phyloP scores from a whole-genome alignment of 2,888 invertebrate genomes.

The Eustalomyia histrio region DNA sequence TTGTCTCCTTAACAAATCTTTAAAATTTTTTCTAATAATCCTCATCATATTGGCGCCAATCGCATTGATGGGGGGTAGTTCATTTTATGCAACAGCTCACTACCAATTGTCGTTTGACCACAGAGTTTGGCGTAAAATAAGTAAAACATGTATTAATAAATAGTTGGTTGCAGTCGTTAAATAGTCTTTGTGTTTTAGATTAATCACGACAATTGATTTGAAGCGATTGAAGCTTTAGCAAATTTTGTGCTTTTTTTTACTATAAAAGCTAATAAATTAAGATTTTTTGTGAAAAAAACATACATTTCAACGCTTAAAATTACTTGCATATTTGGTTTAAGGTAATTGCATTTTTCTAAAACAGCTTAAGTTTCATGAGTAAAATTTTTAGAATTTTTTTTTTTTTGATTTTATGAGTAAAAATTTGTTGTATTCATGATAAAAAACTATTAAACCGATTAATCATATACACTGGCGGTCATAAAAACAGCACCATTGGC shows the following conservation, averaged over 20 bases:
- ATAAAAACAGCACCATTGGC: too few species aligned
- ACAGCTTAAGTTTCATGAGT: too few species aligned
- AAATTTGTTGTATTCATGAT: too few species aligned
- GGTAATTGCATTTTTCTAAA: too few species aligned
- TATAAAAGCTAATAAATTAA: constrained; percentile 13
- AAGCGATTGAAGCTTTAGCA: constrained; percentile 4
- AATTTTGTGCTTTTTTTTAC: background rate
- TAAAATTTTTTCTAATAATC: constrained; percentile 56
- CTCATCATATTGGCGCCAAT: constrained; percentile 38
- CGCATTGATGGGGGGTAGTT: background rate
- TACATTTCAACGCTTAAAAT: constrained; percentile 28
- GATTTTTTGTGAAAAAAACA: constrained; percentile 21
- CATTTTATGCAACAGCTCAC: background rate
- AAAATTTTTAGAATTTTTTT: too few species aligned
- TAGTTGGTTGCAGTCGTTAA: background rate
- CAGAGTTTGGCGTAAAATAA: background rate
- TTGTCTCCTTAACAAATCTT: constrained; percentile 57
- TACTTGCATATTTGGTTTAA: background rate
- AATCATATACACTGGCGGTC: too few species aligned
- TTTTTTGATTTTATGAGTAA: too few species aligned
- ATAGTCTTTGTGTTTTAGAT: background rate
- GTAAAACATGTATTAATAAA: constrained; percentile 1
- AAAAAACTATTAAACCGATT: too few species aligned
- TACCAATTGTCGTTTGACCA: background rate
- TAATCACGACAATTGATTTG: background rate